Conservation (phyloP, 2,113 vertebrate species). For the Tetraodon nigroviridis region DNA sequence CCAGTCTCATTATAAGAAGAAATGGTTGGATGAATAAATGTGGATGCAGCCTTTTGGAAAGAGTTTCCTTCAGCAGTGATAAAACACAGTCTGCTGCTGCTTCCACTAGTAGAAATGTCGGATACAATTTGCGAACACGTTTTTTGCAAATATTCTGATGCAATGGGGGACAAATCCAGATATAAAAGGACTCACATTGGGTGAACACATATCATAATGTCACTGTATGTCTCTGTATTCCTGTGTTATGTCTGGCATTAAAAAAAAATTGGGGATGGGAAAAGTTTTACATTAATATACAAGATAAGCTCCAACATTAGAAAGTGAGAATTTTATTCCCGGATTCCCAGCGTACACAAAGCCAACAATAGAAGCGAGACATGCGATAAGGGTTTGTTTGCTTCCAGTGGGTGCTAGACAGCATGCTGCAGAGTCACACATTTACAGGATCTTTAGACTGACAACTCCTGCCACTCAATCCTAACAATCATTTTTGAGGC, state of each 20-base stretch:
- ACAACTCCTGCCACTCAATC: too few relatives aligned
- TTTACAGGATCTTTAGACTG: too few relatives aligned
- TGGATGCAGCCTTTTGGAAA: conserved; percentile 1
- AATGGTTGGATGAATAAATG: not conserved
- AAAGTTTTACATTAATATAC: not conserved
- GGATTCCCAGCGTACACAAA: too few relatives aligned
- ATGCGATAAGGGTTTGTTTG: too few relatives aligned
- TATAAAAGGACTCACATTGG: conserved; percentile 23
- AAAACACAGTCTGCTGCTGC: not conserved
- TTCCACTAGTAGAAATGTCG: conserved; percentile 29
- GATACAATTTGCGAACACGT: conserved; percentile 10
- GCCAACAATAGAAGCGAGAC: too few relatives aligned
- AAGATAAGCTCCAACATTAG: too few relatives aligned
- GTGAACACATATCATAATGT: conserved; percentile 9
- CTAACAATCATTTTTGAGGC: not conserved
- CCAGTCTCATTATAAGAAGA: not conserved
- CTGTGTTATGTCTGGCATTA: conserved; percentile 2
- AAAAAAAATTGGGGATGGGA: conserved; percentile 3
- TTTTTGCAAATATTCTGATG: conserved; percentile 15
- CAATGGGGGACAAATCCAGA: conserved; percentile 8
- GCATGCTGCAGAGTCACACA: too few relatives aligned
- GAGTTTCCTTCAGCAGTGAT: not conserved
- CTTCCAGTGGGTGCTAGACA: too few relatives aligned
- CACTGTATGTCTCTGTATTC: not conserved
- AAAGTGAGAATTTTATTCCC: too few relatives aligned